These are phyloP conservation scores for Thunnus thynnus DNA, from an alignment of 2,113 vertebrate species.

Conservation along the genomic window DNA sequence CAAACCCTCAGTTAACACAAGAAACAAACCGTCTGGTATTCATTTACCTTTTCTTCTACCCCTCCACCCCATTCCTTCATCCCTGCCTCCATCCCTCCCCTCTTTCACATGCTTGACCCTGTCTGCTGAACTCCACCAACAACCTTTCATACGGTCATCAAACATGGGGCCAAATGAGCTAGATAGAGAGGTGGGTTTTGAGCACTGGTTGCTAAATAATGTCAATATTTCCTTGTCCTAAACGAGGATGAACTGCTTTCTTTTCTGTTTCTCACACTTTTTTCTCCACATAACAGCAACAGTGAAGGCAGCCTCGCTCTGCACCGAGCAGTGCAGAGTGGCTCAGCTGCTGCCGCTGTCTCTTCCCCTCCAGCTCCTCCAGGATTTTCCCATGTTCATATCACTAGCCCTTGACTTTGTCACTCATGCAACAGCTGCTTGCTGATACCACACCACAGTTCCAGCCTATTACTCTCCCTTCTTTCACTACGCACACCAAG, in stretches of 20 bases:
- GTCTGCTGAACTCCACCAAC: conserved; percentile 62
- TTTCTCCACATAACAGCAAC: conserved; percentile 51
- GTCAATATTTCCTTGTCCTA: conserved; percentile 48
- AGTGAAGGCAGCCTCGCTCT: conserved; percentile 63
- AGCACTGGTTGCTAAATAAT: conserved; percentile 46
- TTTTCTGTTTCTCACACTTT: conserved; percentile 58
- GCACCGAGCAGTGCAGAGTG: conserved; percentile 48
- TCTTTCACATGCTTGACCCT: conserved; percentile 71
- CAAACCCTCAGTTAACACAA: conserved; percentile 68
- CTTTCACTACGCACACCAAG: conserved; percentile 69
- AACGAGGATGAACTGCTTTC: conserved; percentile 63
- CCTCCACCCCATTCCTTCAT: conserved; percentile 61
- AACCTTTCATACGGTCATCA: conserved; percentile 49
- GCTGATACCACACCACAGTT: conserved; percentile 87
- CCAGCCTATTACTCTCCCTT: conserved; percentile 74
- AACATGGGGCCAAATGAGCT: conserved; percentile 42
- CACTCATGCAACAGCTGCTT: conserved; percentile 91
- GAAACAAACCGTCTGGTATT: conserved; percentile 64
- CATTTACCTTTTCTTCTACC: conserved; percentile 70
- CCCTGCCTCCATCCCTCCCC: conserved; percentile 45
- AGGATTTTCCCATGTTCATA: conserved; percentile 90
- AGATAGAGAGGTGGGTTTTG: conserved; percentile 17
- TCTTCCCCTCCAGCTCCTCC: conserved; percentile 83
- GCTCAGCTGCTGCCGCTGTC: conserved; percentile 84
- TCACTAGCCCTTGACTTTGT: conserved; percentile 89